These are phyloP conservation scores for Polypedilum pembai DNA, from an alignment of 1,140 invertebrate genomes.

Conservation along the genomic window DNA sequence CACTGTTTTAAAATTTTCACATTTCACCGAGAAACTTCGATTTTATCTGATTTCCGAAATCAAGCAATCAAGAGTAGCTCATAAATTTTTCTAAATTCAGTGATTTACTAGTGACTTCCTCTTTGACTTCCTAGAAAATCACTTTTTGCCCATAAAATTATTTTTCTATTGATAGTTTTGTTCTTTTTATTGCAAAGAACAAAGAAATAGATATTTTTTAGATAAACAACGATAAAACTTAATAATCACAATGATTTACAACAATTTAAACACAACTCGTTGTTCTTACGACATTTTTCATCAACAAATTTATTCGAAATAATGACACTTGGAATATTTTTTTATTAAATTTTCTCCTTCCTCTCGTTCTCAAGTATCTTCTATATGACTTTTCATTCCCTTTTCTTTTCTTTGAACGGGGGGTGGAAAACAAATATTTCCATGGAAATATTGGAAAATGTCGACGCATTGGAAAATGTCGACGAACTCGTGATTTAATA, in stretches of 20 bases:
- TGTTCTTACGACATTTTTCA: not conserved
- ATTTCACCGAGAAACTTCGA: not conserved
- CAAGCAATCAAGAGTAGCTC: not conserved
- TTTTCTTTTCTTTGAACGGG: too few species aligned
- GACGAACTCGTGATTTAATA: too few species aligned
- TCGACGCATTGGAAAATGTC: too few species aligned
- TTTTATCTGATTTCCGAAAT: not conserved
- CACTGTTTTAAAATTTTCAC: not conserved
- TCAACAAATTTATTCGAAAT: not conserved
- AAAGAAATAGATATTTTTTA: not conserved
- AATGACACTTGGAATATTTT: too few species aligned
- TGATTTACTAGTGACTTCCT: too few species aligned
- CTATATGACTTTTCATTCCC: too few species aligned
- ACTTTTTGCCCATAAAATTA: not conserved
- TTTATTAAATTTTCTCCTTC: too few species aligned
- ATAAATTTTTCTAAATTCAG: too few species aligned
- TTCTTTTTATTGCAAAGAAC: not conserved
- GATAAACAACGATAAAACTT: not conserved
- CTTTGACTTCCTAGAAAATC: too few species aligned
- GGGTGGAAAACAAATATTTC: too few species aligned
- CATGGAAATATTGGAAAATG: too few species aligned
- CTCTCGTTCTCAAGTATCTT: too few species aligned
- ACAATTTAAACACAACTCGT: not conserved
- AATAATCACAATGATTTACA: conserved; percentile 4
- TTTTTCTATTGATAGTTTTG: not conserved